phyloP scores from a whole-genome alignment of 2,888 invertebrate species.

The Maniola hyperantus region DNA sequence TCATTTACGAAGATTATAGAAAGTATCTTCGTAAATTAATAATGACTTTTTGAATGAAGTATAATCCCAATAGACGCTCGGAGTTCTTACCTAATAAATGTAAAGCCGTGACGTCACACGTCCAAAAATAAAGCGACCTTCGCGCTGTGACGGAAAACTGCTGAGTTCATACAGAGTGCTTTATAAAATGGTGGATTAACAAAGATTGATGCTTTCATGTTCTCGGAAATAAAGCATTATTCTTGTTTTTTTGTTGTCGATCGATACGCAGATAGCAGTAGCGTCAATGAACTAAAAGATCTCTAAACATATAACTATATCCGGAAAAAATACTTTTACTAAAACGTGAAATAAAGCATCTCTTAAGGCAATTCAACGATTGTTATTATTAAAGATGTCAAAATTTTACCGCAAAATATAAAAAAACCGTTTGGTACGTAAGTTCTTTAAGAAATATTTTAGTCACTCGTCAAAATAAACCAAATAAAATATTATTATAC shows the following conservation, averaged over 20 bases:
- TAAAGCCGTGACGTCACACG: constrained; percentile 64
- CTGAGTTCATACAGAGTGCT: constrained; percentile 52
- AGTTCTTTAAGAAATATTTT: too few relatives aligned
- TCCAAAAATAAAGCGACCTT: constrained; percentile 70
- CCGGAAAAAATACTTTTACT: background rate
- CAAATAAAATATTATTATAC: too few relatives aligned
- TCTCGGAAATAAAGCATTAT: constrained; percentile 22
- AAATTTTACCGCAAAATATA: too few relatives aligned
- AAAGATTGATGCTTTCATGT: constrained; percentile 54
- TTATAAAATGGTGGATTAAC: constrained; percentile 44
- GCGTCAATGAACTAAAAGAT: constrained; percentile 5
- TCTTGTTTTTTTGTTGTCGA: constrained; percentile 14
- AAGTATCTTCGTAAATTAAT: constrained; percentile 10
- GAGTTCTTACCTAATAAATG: constrained; percentile 53
- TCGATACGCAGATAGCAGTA: background rate
- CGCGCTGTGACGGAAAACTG: constrained; percentile 65
- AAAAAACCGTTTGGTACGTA: too few relatives aligned
- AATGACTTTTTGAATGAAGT: constrained; percentile 25
- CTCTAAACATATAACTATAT: background rate
- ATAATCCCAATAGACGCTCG: constrained; percentile 24
- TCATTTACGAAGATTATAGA: background rate
- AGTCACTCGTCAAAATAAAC: too few relatives aligned
- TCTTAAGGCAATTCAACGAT: too few relatives aligned
- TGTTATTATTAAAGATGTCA: too few relatives aligned
- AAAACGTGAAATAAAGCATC: too few relatives aligned